Evolutionary conservation across 1,140 invertebrate species (phyloP), one percentile per base, ranked within the genome.

Genomic region (Asobara japonica): DNA sequence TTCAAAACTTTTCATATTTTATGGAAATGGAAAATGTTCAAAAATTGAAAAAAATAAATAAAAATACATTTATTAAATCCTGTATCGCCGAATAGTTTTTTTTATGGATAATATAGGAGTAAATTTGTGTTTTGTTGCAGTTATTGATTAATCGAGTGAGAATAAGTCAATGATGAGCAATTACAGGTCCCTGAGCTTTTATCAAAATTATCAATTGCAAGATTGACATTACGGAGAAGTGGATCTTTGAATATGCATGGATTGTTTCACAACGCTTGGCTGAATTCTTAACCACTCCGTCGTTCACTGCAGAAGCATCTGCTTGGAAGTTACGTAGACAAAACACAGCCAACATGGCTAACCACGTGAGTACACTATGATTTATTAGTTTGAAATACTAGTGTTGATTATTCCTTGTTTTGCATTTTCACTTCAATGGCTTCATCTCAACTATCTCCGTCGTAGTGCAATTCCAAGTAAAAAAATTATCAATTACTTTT

Each of bases 241-340:
- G 51, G 25, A 25, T 56, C 1, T 25, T 11, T 56, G 51, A 56
- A 56, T 56, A 56, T 56, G 1, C 51, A 56, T 56, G 18, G 51
- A 3, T 3, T 56, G 22, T 56, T 56, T 25, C 51, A 56, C 18
- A 56, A 25, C 22, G 51, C 51, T 27, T 18, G 51, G 22, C 51
- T 56, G 51, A 56, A 56, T 56, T 56, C 51, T 56, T 56, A 56
- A 56, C 38, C 22, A 65, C 31, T 38, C 64, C 30, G 33, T 18
- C 31, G 10, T 41, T 6, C 22, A 20, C 33, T 65, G 31, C 16
- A 65, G 25, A 36, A 65, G 22, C 31, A 41, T 36, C 38, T 65
- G 64, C n/a, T 38, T 13, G 31, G 33, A 16, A 27, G 41, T 1
- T 22, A 8, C 10, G 18, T 31, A 65, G 64, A 65, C 18, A 36